Percentiles rank a stretch among this genome's conserved stretches.
Conservation (phyloP, 2,113 vertebrate species). For the Cololabis saira region DNA sequence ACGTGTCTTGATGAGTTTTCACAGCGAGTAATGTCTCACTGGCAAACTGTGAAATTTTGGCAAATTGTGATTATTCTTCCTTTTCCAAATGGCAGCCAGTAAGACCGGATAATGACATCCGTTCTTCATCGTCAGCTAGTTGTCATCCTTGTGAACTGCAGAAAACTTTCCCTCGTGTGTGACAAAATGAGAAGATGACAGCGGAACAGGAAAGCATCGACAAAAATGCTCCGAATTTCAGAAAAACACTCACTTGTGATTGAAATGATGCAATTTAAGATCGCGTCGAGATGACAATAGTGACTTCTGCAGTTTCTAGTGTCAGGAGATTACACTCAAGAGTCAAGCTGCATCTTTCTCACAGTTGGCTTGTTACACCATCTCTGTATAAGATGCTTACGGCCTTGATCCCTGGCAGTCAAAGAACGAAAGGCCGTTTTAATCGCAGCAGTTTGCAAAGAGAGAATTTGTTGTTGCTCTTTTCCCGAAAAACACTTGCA, state of each 20-base stretch:
- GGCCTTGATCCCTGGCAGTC: conserved; percentile 40
- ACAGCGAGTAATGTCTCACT: conserved; percentile 25
- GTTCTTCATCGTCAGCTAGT: neutral
- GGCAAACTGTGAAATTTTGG: conserved; percentile 18
- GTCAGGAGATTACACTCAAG: neutral
- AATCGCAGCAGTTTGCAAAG: conserved; percentile 39
- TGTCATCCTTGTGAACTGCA: neutral
- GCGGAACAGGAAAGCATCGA: neutral
- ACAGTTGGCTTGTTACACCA: conserved; percentile 35
- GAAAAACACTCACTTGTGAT: neutral
- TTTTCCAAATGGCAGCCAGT: conserved; percentile 5
- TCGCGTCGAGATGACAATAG: neutral
- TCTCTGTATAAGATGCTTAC: conserved; percentile 49
- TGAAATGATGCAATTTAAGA: neutral
- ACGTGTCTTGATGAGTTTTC: conserved; percentile 35
- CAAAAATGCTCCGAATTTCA: neutral
- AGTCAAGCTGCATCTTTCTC: conserved; percentile 15
- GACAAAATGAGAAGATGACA: neutral
- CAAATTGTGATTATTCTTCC: conserved; percentile 7
- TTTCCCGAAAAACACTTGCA: conserved; percentile 59
- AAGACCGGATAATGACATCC: neutral
- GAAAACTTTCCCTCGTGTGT: neutral
- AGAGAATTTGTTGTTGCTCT: conserved; percentile 61
- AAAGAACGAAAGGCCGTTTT: conserved; percentile 31
- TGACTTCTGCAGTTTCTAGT: neutral